phyloP scores from a whole-genome alignment of 1,140 invertebrate genomes.

The Cyphomyrmex costatus region DNA sequence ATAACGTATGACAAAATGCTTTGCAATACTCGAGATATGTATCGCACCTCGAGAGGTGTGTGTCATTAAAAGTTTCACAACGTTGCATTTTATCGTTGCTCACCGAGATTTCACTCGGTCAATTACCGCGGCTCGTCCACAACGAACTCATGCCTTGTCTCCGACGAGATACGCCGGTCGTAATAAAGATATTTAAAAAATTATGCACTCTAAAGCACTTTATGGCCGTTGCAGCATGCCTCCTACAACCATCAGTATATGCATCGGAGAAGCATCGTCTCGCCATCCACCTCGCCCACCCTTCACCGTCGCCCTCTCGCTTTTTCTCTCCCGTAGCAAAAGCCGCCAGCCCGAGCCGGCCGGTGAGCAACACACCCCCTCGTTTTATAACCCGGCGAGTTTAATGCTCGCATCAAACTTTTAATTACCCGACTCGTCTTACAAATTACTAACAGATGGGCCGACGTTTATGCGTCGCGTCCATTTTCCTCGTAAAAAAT shows the following conservation, averaged over 20 bases:
- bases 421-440: slow-evolving; percentile 85
- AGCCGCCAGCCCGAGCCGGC: slow-evolving; percentile 20
- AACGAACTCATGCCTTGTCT: slow-evolving; percentile 54
- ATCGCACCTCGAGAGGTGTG: slow-evolving; percentile 24
- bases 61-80: slow-evolving; percentile 70
- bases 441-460: slow-evolving; percentile 86
- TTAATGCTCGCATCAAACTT: slow-evolving; percentile 86
- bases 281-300: slow-evolving; percentile 13
- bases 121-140: slow-evolving; percentile 63
- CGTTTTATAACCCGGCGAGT: slow-evolving; percentile 85
- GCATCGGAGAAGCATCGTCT: slow-evolving; percentile 39
- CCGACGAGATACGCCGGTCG: slow-evolving; percentile 26
- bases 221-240: slow-evolving; percentile 68
- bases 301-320: slow-evolving; percentile 1
- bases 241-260: slow-evolving; percentile 59
- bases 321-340: slow-evolving; percentile 33
- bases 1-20: slow-evolving; percentile 6
- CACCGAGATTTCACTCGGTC: slow-evolving; percentile 69
- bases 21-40: background rate
- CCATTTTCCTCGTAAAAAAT: slow-evolving; percentile 78
- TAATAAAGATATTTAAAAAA: slow-evolving; percentile 84
- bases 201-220: slow-evolving; percentile 75
- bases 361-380: slow-evolving; percentile 73
- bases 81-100: slow-evolving; percentile 66
- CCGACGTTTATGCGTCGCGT: slow-evolving; percentile 77